These are phyloP conservation scores for Lepeophtheirus nordmannii DNA, from an alignment of 2,888 invertebrate species.

Conservation along the genomic window DNA sequence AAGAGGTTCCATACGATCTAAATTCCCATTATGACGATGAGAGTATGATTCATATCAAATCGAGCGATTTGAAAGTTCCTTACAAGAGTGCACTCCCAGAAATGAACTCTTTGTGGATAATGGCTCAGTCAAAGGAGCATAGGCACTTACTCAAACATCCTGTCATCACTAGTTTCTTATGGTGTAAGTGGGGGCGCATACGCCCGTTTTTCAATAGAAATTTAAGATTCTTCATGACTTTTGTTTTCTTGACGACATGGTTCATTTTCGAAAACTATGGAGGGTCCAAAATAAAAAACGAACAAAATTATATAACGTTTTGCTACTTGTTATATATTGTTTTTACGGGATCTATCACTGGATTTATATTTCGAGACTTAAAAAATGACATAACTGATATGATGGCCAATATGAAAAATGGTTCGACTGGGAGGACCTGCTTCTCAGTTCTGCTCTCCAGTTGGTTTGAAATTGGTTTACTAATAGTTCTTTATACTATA, in stretches of 20 bases:
- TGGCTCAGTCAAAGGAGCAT: constrained; percentile 51
- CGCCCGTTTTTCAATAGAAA: constrained; percentile 56
- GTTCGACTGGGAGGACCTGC: neutral
- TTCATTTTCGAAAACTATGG: constrained; percentile 43
- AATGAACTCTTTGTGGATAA: constrained; percentile 55
- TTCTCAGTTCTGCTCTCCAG: neutral
- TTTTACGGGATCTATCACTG: constrained; percentile 9
- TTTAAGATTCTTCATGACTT: constrained; percentile 51
- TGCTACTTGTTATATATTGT: neutral
- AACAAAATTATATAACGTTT: neutral
- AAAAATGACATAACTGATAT: constrained; percentile 8
- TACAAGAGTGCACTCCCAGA: constrained; percentile 36
- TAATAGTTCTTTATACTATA: neutral
- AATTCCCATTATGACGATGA: constrained; percentile 28
- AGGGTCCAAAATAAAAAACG: neutral
- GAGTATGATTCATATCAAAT: neutral
- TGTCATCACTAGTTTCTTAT: constrained; percentile 42
- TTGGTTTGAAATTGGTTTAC: constrained; percentile 1
- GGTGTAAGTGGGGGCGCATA: constrained; percentile 63
- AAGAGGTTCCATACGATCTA: neutral
- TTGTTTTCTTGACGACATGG: constrained; percentile 49
- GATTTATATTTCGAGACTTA: constrained; percentile 15
- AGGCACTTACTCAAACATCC: constrained; percentile 40
- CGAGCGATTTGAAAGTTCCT: neutral
- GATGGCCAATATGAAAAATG: constrained; percentile 10